Conservation (phyloP, 35 echinoderm and acorn worm genomes). For the Patiria miniata region DNA sequence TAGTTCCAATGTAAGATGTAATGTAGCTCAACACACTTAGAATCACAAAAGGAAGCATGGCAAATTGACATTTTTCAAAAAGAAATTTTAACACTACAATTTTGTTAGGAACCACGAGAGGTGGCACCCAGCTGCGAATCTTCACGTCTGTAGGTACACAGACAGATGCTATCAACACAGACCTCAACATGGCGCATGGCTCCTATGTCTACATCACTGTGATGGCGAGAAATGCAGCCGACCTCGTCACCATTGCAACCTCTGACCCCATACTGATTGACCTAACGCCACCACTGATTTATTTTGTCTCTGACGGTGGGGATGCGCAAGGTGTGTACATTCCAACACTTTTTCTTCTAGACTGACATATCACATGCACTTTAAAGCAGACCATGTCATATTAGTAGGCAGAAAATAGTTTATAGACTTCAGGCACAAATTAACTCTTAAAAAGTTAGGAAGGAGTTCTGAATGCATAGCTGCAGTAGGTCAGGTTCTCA, state of each 20-base stretch:
- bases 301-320: conserved; percentile 8
- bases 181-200: conserved; percentile 15
- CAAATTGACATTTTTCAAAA: not conserved
- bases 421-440: not conserved
- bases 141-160: conserved; percentile 40
- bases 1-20: not conserved
- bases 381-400: not conserved
- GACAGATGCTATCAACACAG: not conserved
- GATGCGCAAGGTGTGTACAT: not conserved
- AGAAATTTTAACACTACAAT: no score
- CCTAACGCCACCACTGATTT: conserved; percentile 34
- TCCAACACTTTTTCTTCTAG: not conserved
- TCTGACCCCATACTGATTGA: conserved; percentile 20
- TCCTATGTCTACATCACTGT: conserved; percentile 11
- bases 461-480: not conserved
- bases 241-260: not conserved
- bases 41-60: not conserved
- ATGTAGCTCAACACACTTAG: not conserved
- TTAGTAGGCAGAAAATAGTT: not conserved
- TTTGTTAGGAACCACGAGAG: conserved; percentile 13
- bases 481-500: not conserved
- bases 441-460: not conserved
- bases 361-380: not conserved
- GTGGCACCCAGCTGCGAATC: conserved; percentile 45
- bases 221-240: conserved; percentile 25